These are phyloP conservation scores for Hippocampus mohnikei DNA, from an alignment of 2,113 vertebrate species.

Conservation along the genomic window DNA sequence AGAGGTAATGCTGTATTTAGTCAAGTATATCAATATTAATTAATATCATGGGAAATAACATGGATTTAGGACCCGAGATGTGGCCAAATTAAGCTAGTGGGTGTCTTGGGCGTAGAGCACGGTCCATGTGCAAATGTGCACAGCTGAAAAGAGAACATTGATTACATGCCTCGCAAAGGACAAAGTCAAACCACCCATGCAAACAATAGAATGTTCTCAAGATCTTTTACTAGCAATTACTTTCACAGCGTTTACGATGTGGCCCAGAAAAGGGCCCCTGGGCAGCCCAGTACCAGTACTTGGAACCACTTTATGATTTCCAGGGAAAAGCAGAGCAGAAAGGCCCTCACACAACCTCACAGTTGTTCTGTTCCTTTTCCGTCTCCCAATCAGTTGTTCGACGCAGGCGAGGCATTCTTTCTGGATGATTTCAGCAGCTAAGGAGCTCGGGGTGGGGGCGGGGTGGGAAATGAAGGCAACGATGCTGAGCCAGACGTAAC, in stretches of 20 bases:
- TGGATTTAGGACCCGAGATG: too few species aligned
- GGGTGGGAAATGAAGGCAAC: constrained; percentile 40
- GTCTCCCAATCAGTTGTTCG: constrained; percentile 57
- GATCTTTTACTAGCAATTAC: constrained; percentile 34
- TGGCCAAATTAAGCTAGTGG: too few species aligned
- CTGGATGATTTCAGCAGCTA: constrained; percentile 68
- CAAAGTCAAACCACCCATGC: constrained; percentile 2
- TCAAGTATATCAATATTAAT: too few species aligned
- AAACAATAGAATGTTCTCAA: constrained; percentile 29
- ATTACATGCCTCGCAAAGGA: constrained; percentile 7
- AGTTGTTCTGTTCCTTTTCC: constrained; percentile 29
- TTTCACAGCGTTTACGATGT: constrained; percentile 41
- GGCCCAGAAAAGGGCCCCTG: constrained; percentile 35
- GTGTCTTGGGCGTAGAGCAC: too few species aligned
- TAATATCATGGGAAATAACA: too few species aligned
- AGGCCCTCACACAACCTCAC: constrained; percentile 34
- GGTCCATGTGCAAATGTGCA: neutral
- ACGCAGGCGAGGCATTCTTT: constrained; percentile 67
- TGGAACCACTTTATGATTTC: constrained; percentile 46
- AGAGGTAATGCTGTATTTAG: too few species aligned
- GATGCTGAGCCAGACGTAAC: constrained; percentile 64
- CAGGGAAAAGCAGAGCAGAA: constrained; percentile 44
- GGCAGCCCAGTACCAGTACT: constrained; percentile 38
- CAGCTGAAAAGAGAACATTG: neutral
- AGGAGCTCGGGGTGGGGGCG: constrained; percentile 24